Percentiles rank a stretch among this genome's conserved stretches.
Evolutionary conservation across 2,113 vertebrate genomes (phyloP).

Genomic region (Protobothrops flavoviridis): DNA sequence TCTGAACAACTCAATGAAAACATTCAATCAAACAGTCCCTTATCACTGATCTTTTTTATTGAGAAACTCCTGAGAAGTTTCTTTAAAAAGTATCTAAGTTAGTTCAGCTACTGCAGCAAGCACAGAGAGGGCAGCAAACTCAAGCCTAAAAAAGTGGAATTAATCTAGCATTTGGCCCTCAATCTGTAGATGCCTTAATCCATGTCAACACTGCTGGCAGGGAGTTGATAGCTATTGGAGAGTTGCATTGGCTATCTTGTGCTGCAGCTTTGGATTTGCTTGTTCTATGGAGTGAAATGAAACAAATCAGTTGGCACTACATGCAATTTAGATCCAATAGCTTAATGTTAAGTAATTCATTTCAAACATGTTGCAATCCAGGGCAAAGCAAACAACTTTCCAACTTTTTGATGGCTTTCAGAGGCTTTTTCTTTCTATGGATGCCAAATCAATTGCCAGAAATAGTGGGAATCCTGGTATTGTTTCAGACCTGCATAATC

Average conservation of each 20-base stretch:
- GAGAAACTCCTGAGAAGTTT: background rate
- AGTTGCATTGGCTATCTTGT: background rate
- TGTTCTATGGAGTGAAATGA: slow-evolving; percentile 25
- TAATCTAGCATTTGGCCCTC: background rate
- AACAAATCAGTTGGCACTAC: slow-evolving; percentile 18
- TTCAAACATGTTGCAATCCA: background rate
- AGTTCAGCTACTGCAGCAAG: background rate
- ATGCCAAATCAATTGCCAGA: background rate
- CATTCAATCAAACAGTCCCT: background rate
- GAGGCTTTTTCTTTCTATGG: background rate
- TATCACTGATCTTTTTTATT: background rate
- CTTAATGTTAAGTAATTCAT: slow-evolving; percentile 18
- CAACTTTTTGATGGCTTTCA: background rate
- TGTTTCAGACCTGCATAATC: background rate
- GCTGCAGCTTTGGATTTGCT: background rate
- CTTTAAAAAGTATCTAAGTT: background rate
- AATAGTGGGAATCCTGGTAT: background rate
- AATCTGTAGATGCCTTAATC: background rate
- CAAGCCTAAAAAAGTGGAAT: fast-evolving
- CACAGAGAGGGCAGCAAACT: background rate
- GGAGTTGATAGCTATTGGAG: background rate
- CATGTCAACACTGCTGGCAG: background rate
- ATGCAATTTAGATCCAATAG: background rate
- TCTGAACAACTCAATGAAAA: background rate
- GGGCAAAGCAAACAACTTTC: background rate